Evolutionary conservation across 2,888 invertebrate species (phyloP).

Genomic region (Cloeon dipterum): DNA sequence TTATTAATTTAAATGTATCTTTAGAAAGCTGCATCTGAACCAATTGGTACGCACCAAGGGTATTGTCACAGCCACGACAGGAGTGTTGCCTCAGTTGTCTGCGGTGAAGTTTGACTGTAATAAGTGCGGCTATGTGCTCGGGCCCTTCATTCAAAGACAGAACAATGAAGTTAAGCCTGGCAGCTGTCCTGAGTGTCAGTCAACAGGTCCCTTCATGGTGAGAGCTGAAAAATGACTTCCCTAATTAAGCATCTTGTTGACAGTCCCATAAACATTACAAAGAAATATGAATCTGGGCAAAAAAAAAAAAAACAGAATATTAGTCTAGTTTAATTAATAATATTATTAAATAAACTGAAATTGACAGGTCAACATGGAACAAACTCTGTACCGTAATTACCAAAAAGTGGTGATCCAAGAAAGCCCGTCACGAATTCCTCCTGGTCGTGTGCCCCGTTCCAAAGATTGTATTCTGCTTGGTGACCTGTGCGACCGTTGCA

Average conservation of each 20-base stretch:
- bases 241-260: background rate
- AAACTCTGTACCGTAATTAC: constrained; percentile 95
- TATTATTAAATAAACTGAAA: no score
- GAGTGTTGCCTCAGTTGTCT: constrained; percentile 84
- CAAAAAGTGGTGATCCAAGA: constrained; percentile 96
- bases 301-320: no score
- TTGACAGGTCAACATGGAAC: constrained; percentile 84
- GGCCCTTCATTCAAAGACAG: constrained; percentile 89
- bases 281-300: no score
- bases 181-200: constrained; percentile 95
- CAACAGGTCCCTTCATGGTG: constrained; percentile 78
- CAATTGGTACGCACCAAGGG: constrained; percentile 84
- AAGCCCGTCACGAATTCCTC: constrained; percentile 91
- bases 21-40: constrained; percentile 35
- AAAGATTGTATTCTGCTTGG: constrained; percentile 89
- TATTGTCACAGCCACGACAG: constrained; percentile 89
- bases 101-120: constrained; percentile 94
- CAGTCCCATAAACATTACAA: no score
- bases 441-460: constrained; percentile 89
- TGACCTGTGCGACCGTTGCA: constrained; percentile 90
- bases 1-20: constrained; percentile 1
- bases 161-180: constrained; percentile 86
- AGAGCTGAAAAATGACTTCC: constrained; percentile 11
- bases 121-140: constrained; percentile 82
- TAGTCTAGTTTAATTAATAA: no score